phyloP scores from a whole-genome alignment of 35 echinoderm and acorn worm species.

The Heliocidaris tuberculata region DNA sequence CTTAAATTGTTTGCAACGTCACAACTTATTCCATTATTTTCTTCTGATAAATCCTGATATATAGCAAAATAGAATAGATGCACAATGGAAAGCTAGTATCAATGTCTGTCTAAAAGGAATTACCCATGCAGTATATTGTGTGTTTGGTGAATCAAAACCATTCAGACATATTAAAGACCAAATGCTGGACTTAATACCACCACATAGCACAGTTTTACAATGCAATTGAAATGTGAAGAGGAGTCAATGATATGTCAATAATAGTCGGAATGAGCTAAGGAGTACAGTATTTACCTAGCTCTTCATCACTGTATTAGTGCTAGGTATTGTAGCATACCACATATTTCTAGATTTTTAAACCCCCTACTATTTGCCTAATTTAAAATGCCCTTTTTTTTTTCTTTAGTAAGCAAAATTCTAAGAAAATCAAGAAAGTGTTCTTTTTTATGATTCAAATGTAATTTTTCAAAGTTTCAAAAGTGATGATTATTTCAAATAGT shows the following conservation, averaged over 20 bases:
- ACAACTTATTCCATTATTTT: no score
- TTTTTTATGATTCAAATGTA: no score
- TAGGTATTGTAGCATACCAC: not conserved
- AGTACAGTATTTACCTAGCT: not conserved
- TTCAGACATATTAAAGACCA: not conserved
- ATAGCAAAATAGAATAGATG: not conserved
- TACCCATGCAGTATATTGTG: not conserved
- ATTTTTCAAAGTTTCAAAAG: no score
- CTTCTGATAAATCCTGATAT: not conserved
- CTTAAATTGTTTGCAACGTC: no score
- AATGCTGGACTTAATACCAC: not conserved
- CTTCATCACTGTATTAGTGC: not conserved
- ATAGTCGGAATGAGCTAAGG: not conserved
- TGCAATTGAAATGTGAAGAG: slow-evolving; percentile 26
- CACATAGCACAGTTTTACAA: not conserved
- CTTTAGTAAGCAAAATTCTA: no score
- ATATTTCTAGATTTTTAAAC: not conserved
- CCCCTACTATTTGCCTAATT: not conserved
- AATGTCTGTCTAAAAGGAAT: not conserved
- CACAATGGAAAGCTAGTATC: not conserved
- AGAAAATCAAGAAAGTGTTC: no score
- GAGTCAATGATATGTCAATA: not conserved
- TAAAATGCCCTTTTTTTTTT: not conserved
- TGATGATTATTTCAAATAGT: no score
- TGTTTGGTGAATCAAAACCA: not conserved